Percentiles rank a stretch among this genome's conserved stretches.
These are phyloP conservation scores for Petrocephalus microphthalmus DNA, from an alignment of 2,113 vertebrate genomes.

Conservation along the genomic window DNA sequence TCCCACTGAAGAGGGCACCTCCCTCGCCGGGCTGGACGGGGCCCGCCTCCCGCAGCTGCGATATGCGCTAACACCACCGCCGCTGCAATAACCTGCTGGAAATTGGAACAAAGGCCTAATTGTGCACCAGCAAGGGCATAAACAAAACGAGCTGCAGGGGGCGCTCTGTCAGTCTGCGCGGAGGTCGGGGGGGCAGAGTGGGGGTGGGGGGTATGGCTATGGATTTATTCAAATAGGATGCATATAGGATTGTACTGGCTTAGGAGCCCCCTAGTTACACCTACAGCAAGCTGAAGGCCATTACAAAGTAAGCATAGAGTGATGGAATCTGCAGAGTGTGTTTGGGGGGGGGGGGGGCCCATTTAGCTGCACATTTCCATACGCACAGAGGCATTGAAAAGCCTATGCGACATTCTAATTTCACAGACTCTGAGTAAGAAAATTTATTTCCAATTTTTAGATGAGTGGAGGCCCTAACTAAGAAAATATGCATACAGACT, in stretches of 20 bases:
- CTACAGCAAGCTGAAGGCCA: slow-evolving; percentile 24
- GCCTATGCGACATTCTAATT: not conserved
- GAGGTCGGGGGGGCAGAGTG: not conserved
- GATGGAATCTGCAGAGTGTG: not conserved
- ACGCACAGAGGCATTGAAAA: not conserved
- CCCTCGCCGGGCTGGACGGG: not conserved
- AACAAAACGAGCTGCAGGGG: not conserved
- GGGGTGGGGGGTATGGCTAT: not conserved
- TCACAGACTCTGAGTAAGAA: not conserved
- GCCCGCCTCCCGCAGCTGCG: not conserved
- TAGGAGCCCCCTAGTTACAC: slow-evolving; percentile 16
- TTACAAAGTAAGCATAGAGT: slow-evolving; percentile 8
- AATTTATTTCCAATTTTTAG: slow-evolving; percentile 1
- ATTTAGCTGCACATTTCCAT: slow-evolving; percentile 19
- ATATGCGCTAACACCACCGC: slow-evolving; percentile 29
- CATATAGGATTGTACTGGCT: slow-evolving; percentile 26
- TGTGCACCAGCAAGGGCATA: slow-evolving; percentile 51
- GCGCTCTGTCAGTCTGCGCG: not conserved
- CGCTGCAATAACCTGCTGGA: slow-evolving; percentile 49
- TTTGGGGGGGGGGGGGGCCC: not conserved
- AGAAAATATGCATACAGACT: not conserved
- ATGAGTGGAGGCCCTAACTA: not conserved
- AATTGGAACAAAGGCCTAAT: slow-evolving; percentile 44
- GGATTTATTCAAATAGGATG: slow-evolving; percentile 29
- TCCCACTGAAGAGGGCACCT: slow-evolving; percentile 1